A percentile compares a stretch with the other conserved stretches of the same genome.
Conservation (phyloP, 2,888 invertebrate species). For the Microplitis manilae region DNA sequence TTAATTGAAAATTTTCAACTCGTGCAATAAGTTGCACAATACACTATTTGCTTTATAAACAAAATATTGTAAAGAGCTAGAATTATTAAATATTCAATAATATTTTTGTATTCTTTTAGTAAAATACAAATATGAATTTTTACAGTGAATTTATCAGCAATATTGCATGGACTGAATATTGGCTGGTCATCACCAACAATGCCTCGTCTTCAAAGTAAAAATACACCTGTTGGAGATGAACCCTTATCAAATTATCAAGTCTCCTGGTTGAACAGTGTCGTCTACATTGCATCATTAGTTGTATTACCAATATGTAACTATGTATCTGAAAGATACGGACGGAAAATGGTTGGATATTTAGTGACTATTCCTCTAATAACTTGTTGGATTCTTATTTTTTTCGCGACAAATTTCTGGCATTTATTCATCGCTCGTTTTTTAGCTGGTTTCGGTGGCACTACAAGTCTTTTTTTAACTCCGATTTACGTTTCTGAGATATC, state of each 20-base stretch:
- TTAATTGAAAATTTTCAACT: too few species aligned
- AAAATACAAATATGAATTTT: not conserved
- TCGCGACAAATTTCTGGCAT: constrained; percentile 71
- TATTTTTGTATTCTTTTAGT: too few species aligned
- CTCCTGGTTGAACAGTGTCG: constrained; percentile 75
- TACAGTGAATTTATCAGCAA: constrained; percentile 68
- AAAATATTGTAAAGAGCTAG: too few species aligned
- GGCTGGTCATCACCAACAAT: constrained; percentile 77
- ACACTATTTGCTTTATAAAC: too few species aligned
- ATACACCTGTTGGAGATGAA: constrained; percentile 70
- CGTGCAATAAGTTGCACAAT: too few species aligned
- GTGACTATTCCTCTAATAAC: constrained; percentile 74
- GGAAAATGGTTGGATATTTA: constrained; percentile 74
- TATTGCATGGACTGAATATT: constrained; percentile 70
- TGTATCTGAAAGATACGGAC: constrained; percentile 73
- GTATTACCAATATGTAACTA: constrained; percentile 73
- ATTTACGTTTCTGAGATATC: constrained; percentile 78
- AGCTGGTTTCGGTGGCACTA: constrained; percentile 76
- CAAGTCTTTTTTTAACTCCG: constrained; percentile 74
- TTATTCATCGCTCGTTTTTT: constrained; percentile 75
- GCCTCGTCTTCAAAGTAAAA: constrained; percentile 68
- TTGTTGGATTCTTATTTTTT: constrained; percentile 76
- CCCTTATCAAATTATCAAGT: constrained; percentile 73
- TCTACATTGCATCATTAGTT: constrained; percentile 74
- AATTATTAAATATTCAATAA: too few species aligned